Evolutionary conservation across 2,888 invertebrate genomes (phyloP), one percentile per base, ranked within the genome.

Genomic region (Ypsolopha scabrella): DNA sequence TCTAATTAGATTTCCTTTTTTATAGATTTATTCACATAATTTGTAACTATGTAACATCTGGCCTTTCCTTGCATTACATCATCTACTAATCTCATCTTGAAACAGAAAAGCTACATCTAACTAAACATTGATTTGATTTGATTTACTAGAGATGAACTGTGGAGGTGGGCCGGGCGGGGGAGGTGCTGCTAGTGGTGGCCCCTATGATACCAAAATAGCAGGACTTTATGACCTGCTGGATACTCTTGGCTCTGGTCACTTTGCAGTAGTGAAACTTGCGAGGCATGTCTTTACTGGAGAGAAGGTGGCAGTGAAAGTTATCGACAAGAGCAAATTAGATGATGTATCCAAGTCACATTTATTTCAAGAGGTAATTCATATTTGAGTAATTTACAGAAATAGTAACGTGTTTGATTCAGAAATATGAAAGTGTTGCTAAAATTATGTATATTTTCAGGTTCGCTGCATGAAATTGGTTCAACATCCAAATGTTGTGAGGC

Each of bases 391-490:
- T 3, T 24, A 24, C 24, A 24, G 4, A n/a, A n/a, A n/a, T n/a
- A 24, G 24, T 24, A 4, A 24, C 2, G 24, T 24, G 24, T 24
- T 4, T 24, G 24, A 3, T 24, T 24, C 4, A 24, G 24, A 24
- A 24, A 24, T 3, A 24, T 24, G 2, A 24, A 24, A 24, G 24
- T 24, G 2, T 24, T 24, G 24, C 10, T 11, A 34, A 13, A 14
- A 46, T 6, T 13, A 34, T 4, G 35, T 33, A 36, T 53, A 43
- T 44, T 69, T 80, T 52, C 68, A 93, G 95, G 93, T 96, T 57
- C 91, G 97, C 58, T 99, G 98, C 78, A 99, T 99, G 98, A 99
- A 99, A 85, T 87, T 99, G 64, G 99, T 99, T 47, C 99, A 99
- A 77, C 99, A 99, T 87, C 98, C 99, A 37, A 97, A 99, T 87